These are phyloP conservation scores for Drosophila helvetica DNA, from an alignment of 2,888 invertebrate genomes.

Conservation along the genomic window DNA sequence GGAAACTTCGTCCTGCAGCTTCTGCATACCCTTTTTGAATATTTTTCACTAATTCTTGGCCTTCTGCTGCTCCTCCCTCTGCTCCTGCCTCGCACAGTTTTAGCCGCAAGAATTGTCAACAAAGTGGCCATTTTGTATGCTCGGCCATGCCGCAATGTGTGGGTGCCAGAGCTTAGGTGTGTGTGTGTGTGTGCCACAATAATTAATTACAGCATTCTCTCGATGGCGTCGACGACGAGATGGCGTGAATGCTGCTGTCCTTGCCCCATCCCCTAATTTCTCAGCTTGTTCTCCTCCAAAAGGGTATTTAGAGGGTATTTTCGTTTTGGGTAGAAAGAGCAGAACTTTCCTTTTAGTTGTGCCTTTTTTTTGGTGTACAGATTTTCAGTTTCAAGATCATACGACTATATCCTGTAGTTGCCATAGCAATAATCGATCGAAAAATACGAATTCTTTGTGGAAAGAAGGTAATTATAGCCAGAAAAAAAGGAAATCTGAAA, in stretches of 20 bases:
- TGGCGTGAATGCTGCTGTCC: constrained; percentile 33
- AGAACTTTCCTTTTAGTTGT: no score
- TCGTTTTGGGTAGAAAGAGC: not conserved
- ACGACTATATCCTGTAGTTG: no score
- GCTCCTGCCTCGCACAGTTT: not conserved
- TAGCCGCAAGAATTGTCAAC: constrained; percentile 33
- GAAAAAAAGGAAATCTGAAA: no score
- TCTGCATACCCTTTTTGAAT: not conserved
- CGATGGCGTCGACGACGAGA: constrained; percentile 44
- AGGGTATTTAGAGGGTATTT: not conserved
- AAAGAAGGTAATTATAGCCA: no score
- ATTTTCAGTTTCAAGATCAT: no score
- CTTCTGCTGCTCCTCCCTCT: not conserved
- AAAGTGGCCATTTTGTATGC: constrained; percentile 64
- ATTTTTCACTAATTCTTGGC: not conserved
- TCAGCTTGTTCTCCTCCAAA: constrained; percentile 10
- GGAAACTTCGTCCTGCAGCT: not conserved
- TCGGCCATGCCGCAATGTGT: constrained; percentile 49
- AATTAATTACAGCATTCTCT: constrained; percentile 66
- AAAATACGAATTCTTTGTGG: no score
- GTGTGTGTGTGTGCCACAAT: constrained; percentile 62
- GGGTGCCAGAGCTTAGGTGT: not conserved
- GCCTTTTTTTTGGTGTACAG: no score
- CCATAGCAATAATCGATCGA: no score
- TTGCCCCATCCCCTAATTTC: constrained; percentile 30